phyloP scores from a whole-genome alignment of 2,113 vertebrate genomes.

The Eulemur rufifrons region DNA sequence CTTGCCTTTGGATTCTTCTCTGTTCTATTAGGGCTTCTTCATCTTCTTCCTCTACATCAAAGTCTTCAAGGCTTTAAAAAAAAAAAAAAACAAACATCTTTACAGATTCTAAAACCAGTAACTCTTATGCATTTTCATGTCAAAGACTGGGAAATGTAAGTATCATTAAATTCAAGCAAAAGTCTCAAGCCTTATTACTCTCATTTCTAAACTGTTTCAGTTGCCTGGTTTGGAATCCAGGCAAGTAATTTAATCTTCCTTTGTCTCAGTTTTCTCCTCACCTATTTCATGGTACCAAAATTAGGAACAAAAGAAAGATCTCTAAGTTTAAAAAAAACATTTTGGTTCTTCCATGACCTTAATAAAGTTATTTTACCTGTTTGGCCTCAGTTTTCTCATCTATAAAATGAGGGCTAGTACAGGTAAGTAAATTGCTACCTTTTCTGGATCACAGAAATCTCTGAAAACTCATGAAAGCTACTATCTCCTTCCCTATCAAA shows the following conservation, averaged over 20 bases:
- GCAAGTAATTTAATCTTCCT: background rate
- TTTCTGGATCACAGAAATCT: background rate
- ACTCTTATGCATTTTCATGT: background rate
- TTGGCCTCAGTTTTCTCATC: background rate
- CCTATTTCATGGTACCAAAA: background rate
- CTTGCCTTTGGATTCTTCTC: conserved; percentile 93
- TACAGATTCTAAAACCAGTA: background rate
- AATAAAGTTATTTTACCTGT: background rate
- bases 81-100: background rate
- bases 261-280: background rate
- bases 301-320: background rate
- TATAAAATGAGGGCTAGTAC: background rate
- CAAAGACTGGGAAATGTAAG: background rate
- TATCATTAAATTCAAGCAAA: background rate
- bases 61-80: conserved; percentile 92
- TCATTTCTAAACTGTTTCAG: background rate
- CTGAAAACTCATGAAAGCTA: background rate
- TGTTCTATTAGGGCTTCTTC: conserved; percentile 97
- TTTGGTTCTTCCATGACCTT: background rate
- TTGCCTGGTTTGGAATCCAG: background rate
- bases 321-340: background rate
- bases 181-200: background rate
- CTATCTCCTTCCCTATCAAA: background rate
- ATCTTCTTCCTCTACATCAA: conserved; percentile 96
- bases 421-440: background rate